A percentile compares a stretch with the other conserved stretches of the same genome.
Conservation (phyloP, 2,888 invertebrate species). For the Pogonocherus hispidulus region DNA sequence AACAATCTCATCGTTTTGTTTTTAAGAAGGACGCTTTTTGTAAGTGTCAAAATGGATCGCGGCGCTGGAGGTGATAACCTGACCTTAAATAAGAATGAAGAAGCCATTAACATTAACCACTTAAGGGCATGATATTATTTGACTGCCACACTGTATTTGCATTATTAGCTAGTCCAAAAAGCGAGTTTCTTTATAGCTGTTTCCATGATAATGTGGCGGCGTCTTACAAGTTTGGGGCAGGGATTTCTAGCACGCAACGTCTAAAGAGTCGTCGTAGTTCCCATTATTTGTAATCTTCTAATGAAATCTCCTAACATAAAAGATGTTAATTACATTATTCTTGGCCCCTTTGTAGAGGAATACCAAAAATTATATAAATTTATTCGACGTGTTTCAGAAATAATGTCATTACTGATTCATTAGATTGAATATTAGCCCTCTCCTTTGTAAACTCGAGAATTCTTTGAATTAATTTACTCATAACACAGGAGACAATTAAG, state of each 20-base stretch:
- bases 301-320: slow-evolving; percentile 6
- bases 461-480: not conserved
- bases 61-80: no score
- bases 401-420: not conserved
- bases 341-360: not conserved
- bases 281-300: not conserved
- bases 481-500: no score
- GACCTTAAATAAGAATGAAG: no score
- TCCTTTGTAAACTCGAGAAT: not conserved
- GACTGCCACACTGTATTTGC: not conserved
- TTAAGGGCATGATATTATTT: not conserved
- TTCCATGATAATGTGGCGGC: not conserved
- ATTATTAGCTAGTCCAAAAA: not conserved
- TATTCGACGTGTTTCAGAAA: not conserved
- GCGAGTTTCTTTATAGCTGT: not conserved
- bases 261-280: not conserved
- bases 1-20: no score
- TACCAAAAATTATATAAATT: not conserved
- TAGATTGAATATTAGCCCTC: not conserved
- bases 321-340: slow-evolving; percentile 1
- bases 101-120: no score
- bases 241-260: not conserved
- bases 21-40: no score
- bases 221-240: not conserved
- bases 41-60: no score